Evolutionary conservation across 2,797 vertebrate species (phyloP).

Genomic region (Monodelphis domestica): DNA sequence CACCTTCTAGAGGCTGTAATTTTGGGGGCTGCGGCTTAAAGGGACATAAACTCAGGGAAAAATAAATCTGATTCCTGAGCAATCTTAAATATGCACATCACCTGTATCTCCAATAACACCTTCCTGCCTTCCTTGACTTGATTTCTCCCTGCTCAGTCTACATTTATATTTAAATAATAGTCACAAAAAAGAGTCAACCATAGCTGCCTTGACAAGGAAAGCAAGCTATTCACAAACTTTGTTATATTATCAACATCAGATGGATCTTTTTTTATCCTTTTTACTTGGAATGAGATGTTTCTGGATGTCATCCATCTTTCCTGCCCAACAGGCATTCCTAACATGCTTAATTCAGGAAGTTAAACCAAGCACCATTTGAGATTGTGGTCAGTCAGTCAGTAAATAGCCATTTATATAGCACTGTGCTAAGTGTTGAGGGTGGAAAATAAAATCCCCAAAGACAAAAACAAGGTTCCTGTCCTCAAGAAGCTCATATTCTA

Average conservation of each 20-base stretch:
- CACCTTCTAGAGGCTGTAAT: slow-evolving; percentile 64
- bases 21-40: slow-evolving; percentile 72
- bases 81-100: slow-evolving; percentile 18
- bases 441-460: background rate
- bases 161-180: background rate
- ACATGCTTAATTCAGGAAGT: background rate
- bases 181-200: background rate
- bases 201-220: background rate
- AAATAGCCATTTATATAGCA: background rate
- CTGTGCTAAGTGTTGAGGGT: background rate
- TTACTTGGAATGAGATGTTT: background rate
- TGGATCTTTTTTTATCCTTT: background rate
- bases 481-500: background rate
- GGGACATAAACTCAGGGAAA: slow-evolving; percentile 62
- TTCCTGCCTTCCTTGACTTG: background rate
- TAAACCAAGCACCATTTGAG: background rate
- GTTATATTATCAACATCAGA: background rate
- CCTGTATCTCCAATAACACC: slow-evolving; percentile 18
- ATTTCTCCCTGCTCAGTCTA: background rate
- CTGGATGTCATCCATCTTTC: background rate
- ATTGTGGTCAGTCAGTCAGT: background rate
- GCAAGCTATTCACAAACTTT: background rate
- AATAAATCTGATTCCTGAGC: slow-evolving; percentile 43
- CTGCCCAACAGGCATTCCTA: background rate
- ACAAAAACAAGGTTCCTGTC: background rate